phyloP scores from a whole-genome alignment of 2,797 vertebrate species.

The Mallotus villosus region DNA sequence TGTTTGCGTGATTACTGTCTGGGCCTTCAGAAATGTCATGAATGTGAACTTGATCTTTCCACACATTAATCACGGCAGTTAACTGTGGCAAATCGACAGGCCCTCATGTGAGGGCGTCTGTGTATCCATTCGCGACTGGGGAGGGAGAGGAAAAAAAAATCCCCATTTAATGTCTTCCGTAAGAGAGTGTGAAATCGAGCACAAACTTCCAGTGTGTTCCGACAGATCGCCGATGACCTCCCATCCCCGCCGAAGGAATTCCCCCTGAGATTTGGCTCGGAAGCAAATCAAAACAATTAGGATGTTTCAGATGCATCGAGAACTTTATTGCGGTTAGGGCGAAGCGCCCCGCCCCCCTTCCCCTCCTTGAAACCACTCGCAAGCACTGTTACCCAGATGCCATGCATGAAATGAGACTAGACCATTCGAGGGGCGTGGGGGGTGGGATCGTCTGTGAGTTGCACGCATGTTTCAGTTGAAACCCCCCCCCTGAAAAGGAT shows the following conservation, averaged over 20 bases:
- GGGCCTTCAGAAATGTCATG: constrained; percentile 20
- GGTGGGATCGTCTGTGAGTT: not conserved
- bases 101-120: constrained; percentile 17
- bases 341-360: no score
- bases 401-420: no score
- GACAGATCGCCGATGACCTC: constrained; percentile 15
- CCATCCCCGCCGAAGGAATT: not conserved
- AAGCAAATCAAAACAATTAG: not conserved
- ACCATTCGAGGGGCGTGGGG: no score
- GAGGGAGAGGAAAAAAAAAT: not conserved
- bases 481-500: constrained; percentile 19
- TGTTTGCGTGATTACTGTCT: constrained; percentile 14
- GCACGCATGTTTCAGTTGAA: constrained; percentile 23
- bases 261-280: not conserved
- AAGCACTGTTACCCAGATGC: not conserved
- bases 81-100: constrained; percentile 30
- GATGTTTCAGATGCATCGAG: not conserved
- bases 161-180: constrained; percentile 1
- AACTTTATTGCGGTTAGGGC: not conserved
- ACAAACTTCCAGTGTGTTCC: constrained; percentile 26
- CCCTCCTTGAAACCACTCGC: not conserved
- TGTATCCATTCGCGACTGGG: constrained; percentile 1
- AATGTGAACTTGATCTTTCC: constrained; percentile 28
- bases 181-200: constrained; percentile 25
- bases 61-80: constrained; percentile 25